These are phyloP conservation scores for Ctenopoma kingsleyae DNA, from an alignment of 2,797 vertebrate species.

Conservation along the genomic window DNA sequence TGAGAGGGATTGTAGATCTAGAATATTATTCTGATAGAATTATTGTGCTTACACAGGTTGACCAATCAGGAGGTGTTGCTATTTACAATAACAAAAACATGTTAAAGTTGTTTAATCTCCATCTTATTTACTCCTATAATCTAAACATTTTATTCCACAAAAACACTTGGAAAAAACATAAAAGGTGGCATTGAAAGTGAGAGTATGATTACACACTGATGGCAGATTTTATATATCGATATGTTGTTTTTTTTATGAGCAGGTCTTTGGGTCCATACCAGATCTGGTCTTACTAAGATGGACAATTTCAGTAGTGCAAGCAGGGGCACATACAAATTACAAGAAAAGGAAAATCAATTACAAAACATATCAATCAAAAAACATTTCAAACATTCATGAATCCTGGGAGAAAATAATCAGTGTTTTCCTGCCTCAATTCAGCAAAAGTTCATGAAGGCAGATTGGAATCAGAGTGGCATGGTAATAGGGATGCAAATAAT, in stretches of 20 bases:
- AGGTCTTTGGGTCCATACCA: background rate
- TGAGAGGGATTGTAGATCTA: no score
- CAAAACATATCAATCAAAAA: background rate
- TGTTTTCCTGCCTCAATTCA: slow-evolving; percentile 22
- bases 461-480: slow-evolving; percentile 27
- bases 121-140: background rate
- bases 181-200: background rate
- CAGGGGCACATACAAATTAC: slow-evolving; percentile 19
- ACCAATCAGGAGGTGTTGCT: no score
- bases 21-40: no score
- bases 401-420: slow-evolving; percentile 19
- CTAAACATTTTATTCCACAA: background rate
- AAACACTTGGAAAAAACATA: background rate
- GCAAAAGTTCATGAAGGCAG: slow-evolving; percentile 33
- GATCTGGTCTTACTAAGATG: background rate
- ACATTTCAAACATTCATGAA: slow-evolving; percentile 20
- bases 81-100: no score
- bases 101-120: no score
- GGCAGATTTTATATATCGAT: background rate
- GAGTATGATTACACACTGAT: background rate
- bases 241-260: background rate
- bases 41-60: no score
- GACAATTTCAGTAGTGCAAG: background rate
- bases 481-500: no score
- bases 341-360: slow-evolving; percentile 36